Evolutionary conservation across 2,888 invertebrate genomes (phyloP).

Genomic region (Leucoma salicis): DNA sequence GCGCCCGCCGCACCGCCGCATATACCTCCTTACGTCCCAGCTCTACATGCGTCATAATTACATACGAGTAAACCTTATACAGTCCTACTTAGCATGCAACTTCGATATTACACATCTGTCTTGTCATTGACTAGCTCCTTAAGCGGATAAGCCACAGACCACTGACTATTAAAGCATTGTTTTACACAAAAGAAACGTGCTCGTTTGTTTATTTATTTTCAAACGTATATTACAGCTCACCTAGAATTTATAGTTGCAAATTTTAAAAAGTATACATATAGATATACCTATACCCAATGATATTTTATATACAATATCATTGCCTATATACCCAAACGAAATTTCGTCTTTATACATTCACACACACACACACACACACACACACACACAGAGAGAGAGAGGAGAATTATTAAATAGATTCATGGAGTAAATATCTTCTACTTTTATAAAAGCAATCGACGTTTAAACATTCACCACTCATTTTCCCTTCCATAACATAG

Average conservation of each 20-base stretch:
- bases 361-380: no score
- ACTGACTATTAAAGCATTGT: neutral
- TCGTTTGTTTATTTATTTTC: neutral
- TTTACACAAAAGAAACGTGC: constrained; percentile 3
- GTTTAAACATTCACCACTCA: no score
- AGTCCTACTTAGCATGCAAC: constrained; percentile 62
- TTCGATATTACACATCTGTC: constrained; percentile 42
- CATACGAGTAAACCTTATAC: constrained; percentile 51
- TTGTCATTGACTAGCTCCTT: constrained; percentile 35
- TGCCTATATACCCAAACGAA: no score
- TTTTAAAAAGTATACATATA: neutral
- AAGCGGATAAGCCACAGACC: constrained; percentile 14
- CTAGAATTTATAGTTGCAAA: no score
- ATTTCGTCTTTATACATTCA: no score
- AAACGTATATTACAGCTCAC: neutral
- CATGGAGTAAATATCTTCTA: no score
- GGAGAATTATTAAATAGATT: no score
- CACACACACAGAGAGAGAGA: no score
- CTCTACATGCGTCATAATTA: constrained; percentile 62
- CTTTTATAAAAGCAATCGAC: no score
- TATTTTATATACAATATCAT: no score
- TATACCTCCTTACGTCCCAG: constrained; percentile 47
- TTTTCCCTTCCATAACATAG: no score
- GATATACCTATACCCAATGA: no score
- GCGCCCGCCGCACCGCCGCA: constrained; percentile 49